Evolutionary conservation across 2,888 invertebrate genomes (phyloP).

Genomic region (Phania funesta): DNA sequence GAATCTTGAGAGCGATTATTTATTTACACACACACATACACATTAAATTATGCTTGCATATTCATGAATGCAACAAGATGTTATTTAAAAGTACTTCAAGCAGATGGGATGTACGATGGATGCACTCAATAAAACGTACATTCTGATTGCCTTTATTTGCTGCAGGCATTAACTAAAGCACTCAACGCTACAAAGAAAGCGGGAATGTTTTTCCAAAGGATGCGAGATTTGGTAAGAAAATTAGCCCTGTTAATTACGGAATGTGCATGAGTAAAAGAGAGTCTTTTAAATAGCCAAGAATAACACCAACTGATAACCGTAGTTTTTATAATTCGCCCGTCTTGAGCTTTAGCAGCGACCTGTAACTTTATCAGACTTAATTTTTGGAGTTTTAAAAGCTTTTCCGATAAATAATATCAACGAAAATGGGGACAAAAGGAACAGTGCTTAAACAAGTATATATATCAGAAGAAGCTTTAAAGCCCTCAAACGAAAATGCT

Average conservation of each 20-base stretch:
- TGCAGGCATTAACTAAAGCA: slow-evolving; percentile 1
- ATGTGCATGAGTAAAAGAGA: neutral
- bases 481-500: no score
- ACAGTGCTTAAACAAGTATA: no score
- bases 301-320: no score
- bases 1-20: slow-evolving; percentile 24
- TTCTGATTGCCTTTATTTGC: slow-evolving; percentile 22
- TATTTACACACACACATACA: slow-evolving; percentile 1
- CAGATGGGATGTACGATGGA: neutral
- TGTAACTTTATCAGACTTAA: no score
- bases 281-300: no score
- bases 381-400: no score
- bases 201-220: slow-evolving; percentile 29
- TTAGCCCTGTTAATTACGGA: slow-evolving; percentile 23
- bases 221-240: slow-evolving; percentile 55
- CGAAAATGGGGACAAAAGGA: no score
- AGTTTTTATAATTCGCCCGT: no score
- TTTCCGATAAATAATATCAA: no score
- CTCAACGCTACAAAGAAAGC: neutral
- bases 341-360: no score
- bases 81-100: neutral
- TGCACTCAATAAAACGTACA: slow-evolving; percentile 25
- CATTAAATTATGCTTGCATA: neutral
- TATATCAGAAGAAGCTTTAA: no score
- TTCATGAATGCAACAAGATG: neutral